Evolutionary conservation across 1,140 invertebrate species (phyloP).

Genomic region (Agrilus planipennis): DNA sequence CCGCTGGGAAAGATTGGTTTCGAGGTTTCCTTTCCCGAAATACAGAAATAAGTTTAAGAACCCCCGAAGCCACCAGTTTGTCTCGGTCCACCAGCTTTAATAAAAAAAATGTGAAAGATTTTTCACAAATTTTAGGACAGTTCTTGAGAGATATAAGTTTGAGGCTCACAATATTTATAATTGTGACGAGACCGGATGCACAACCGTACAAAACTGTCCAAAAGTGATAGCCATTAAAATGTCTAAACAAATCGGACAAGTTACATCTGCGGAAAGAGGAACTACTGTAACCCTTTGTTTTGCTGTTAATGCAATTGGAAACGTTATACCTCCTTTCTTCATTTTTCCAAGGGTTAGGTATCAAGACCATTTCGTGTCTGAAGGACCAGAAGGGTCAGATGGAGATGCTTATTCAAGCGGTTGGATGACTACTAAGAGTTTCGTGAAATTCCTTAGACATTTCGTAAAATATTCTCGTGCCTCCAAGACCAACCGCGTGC

Average conservation of each 20-base stretch:
- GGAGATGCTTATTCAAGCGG: neutral
- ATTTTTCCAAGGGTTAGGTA: constrained; percentile 7
- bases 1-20: constrained; percentile 3
- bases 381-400: too few relatives aligned
- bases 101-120: constrained; percentile 1
- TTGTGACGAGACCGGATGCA: neutral
- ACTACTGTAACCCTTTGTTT: neutral
- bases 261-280: constrained; percentile 1
- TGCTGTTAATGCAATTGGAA: neutral
- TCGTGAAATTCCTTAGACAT: constrained; percentile 2
- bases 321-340: constrained; percentile 3
- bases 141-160: neutral
- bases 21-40: neutral
- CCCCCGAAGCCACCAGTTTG: constrained; percentile 6
- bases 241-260: constrained; percentile 2
- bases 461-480: constrained; percentile 2
- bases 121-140: neutral
- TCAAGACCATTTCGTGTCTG: too few relatives aligned
- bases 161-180: neutral
- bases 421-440: constrained; percentile 2
- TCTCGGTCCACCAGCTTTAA: constrained; percentile 5
- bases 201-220: neutral
- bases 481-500: neutral
- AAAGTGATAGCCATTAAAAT: constrained; percentile 2
- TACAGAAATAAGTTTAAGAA: neutral